A percentile compares a stretch with the other conserved stretches of the same genome.
Evolutionary conservation across 2,797 vertebrate genomes (phyloP).

Genomic region (Antennarius maculatus): DNA sequence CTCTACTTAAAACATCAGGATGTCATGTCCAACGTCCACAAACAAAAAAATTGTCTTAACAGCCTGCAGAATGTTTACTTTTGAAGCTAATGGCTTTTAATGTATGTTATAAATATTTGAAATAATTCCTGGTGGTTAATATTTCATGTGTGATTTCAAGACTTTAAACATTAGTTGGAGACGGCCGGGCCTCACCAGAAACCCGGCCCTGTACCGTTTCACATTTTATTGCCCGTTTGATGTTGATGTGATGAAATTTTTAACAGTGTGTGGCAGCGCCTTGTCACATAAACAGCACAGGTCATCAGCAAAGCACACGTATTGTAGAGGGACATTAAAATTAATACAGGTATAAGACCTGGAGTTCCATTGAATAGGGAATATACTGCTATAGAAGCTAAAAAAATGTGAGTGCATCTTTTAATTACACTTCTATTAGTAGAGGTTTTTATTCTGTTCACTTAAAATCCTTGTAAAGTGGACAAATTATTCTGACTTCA

Average conservation of each 20-base stretch:
- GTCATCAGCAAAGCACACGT: conserved; percentile 61
- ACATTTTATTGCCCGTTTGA: conserved; percentile 79
- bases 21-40: conserved; percentile 81
- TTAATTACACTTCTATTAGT: no score
- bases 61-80: conserved; percentile 73
- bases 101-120: conserved; percentile 86
- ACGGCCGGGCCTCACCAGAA: conserved; percentile 68
- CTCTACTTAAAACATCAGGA: conserved; percentile 75
- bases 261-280: conserved; percentile 62
- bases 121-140: conserved; percentile 81
- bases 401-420: no score
- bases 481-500: conserved; percentile 48
- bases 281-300: conserved; percentile 72
- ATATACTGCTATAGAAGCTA: no score
- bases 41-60: conserved; percentile 68
- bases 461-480: conserved; percentile 2
- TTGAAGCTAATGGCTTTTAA: conserved; percentile 85
- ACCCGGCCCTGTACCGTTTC: conserved; percentile 59
- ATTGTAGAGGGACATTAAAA: conserved; percentile 56
- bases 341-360: conserved; percentile 28
- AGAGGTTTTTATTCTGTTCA: no score
- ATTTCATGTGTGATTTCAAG: conserved; percentile 81
- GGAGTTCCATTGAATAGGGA: conserved; percentile 4
- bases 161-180: conserved; percentile 75
- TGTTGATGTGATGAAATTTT: conserved; percentile 84